Conservation (phyloP, 2,113 vertebrate genomes). For the Phalacrocorax pelagicus region DNA sequence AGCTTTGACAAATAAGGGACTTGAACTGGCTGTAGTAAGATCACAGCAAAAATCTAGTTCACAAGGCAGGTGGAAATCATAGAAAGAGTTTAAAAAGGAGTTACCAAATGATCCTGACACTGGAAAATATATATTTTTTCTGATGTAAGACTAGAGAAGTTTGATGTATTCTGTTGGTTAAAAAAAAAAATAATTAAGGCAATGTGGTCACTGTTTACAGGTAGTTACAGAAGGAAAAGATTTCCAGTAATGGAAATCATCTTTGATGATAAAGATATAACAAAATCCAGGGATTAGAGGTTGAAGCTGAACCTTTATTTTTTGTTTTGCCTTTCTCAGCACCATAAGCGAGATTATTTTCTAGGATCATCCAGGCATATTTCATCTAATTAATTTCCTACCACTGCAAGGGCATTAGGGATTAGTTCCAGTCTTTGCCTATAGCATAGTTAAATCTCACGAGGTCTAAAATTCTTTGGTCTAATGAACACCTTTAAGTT, state of each 20-base stretch:
- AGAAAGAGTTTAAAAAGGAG: not conserved
- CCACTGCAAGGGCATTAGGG: not conserved
- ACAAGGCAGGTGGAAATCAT: not conserved
- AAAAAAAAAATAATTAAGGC: not conserved
- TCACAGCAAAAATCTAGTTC: not conserved
- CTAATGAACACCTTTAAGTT: slow-evolving; percentile 47
- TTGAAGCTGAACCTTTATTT: not conserved
- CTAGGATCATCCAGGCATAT: slow-evolving; percentile 1
- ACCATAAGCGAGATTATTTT: not conserved
- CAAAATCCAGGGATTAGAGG: not conserved
- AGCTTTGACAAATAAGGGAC: not conserved
- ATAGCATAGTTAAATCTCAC: slow-evolving; percentile 18
- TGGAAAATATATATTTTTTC: not conserved
- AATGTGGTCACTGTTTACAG: not conserved
- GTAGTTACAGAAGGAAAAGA: not conserved
- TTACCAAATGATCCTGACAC: not conserved
- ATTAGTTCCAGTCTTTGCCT: slow-evolving; percentile 46
- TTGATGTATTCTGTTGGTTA: not conserved
- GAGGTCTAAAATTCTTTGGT: slow-evolving; percentile 36
- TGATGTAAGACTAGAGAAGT: not conserved
- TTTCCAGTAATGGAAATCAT: not conserved
- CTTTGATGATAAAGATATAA: not conserved
- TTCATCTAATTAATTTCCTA: slow-evolving; percentile 46
- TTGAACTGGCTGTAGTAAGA: not conserved
- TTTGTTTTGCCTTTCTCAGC: slow-evolving; percentile 17